These are phyloP conservation scores for Haplochromis vanheusdeni DNA, from an alignment of 2,113 vertebrate species.

Conservation along the genomic window DNA sequence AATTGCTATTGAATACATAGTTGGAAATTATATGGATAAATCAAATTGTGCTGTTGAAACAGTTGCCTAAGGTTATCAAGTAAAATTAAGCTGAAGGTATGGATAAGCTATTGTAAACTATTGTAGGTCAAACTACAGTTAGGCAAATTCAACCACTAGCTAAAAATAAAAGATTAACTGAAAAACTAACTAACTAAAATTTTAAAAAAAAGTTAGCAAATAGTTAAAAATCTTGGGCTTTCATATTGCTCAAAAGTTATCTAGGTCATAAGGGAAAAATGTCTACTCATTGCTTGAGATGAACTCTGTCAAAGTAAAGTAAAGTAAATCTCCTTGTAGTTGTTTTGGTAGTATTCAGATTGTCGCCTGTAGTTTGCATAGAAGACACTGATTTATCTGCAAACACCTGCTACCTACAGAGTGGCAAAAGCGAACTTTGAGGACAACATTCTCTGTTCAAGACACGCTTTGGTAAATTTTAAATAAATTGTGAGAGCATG, in stretches of 20 bases:
- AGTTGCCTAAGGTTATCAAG: not conserved
- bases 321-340: not conserved
- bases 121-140: not conserved
- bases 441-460: not conserved
- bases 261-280: not conserved
- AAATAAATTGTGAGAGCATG: not conserved
- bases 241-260: not conserved
- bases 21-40: not conserved
- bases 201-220: not conserved
- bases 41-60: not conserved
- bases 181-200: not conserved
- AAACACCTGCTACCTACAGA: not conserved
- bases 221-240: not conserved
- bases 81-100: not conserved
- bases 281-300: not conserved
- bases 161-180: not conserved
- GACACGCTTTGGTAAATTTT: not conserved
- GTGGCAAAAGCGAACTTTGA: not conserved
- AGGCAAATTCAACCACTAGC: not conserved
- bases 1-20: not conserved
- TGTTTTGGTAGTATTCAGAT: not conserved
- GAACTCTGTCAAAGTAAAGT: not conserved
- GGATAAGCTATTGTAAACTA: not conserved
- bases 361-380: not conserved
- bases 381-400: not conserved